Percentiles rank a stretch among this genome's conserved stretches.
Evolutionary conservation across 1,140 invertebrate genomes (phyloP).

Genomic region (Portunus trituberculatus): DNA sequence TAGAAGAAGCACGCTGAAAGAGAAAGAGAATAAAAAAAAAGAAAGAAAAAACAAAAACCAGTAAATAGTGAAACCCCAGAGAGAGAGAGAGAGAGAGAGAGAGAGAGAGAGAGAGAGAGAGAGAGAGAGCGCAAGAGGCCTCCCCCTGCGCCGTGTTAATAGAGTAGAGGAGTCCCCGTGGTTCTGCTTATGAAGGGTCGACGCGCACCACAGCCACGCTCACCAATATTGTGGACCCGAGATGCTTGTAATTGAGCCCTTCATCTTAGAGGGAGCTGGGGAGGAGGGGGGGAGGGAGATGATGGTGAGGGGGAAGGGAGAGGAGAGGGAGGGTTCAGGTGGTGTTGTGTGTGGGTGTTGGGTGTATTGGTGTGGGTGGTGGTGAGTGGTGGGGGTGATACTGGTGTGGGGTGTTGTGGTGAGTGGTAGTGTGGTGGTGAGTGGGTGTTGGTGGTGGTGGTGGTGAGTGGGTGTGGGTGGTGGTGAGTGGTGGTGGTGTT

Average conservation of each 20-base stretch:
- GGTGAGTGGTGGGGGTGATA: no score
- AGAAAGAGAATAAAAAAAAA: background rate
- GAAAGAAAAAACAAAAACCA: background rate
- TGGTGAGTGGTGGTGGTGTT: no score
- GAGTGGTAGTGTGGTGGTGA: no score
- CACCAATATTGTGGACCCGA: constrained; percentile 61
- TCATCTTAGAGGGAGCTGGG: constrained; percentile 49
- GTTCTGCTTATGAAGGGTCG: constrained; percentile 56
- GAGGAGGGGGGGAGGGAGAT: background rate
- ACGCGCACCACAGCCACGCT: background rate
- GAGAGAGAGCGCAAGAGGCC: constrained; percentile 32
- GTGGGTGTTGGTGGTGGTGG: no score
- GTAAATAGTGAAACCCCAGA: background rate
- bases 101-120: background rate
- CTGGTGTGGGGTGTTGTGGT: no score
- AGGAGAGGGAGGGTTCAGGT: background rate
- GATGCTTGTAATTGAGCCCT: constrained; percentile 64
- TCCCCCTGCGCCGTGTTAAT: constrained; percentile 63
- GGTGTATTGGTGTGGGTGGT: background rate
- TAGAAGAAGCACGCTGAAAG: background rate
- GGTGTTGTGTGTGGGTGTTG: background rate
- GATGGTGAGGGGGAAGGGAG: background rate
- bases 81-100: background rate
- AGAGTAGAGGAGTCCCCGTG: constrained; percentile 62
- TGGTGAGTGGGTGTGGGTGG: no score